phyloP scores from a whole-genome alignment of 2,113 vertebrate genomes.

The Ochotona princeps region DNA sequence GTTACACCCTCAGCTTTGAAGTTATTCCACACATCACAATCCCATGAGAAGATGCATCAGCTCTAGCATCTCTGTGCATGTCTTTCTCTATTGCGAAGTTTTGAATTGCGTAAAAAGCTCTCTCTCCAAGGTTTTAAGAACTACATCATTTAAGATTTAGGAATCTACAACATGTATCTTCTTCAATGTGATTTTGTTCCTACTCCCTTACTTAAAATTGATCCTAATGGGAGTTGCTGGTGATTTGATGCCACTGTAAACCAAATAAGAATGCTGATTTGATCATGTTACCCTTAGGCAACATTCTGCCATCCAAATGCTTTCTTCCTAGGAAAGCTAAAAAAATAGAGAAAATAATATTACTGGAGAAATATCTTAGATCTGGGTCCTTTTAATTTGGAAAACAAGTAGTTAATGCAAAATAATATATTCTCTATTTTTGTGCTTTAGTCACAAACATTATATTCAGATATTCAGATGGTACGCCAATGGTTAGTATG shows the following conservation, averaged over 20 bases:
- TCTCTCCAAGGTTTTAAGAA: neutral
- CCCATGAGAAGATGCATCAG: neutral
- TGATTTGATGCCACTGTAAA: neutral
- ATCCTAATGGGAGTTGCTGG: constrained; percentile 9
- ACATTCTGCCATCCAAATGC: neutral
- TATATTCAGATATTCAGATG: neutral
- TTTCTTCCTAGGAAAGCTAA: constrained; percentile 35
- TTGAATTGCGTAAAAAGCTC: neutral
- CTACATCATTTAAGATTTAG: constrained; percentile 20
- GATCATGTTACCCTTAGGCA: neutral
- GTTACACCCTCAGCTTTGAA: neutral
- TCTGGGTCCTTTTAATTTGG: neutral
- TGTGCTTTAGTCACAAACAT: neutral
- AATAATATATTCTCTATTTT: constrained; percentile 29
- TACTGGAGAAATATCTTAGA: neutral
- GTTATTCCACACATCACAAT: constrained; percentile 7
- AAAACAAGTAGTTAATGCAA: neutral
- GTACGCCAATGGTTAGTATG: neutral
- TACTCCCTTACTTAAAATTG: neutral
- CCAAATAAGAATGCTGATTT: neutral
- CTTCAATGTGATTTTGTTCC: constrained; percentile 11
- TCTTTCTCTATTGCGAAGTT: neutral
- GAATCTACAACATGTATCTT: neutral
- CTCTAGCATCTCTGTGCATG: neutral
- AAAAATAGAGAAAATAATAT: neutral